Conservation (phyloP, 1,140 invertebrate genomes). For the Magallana gigas region DNA sequence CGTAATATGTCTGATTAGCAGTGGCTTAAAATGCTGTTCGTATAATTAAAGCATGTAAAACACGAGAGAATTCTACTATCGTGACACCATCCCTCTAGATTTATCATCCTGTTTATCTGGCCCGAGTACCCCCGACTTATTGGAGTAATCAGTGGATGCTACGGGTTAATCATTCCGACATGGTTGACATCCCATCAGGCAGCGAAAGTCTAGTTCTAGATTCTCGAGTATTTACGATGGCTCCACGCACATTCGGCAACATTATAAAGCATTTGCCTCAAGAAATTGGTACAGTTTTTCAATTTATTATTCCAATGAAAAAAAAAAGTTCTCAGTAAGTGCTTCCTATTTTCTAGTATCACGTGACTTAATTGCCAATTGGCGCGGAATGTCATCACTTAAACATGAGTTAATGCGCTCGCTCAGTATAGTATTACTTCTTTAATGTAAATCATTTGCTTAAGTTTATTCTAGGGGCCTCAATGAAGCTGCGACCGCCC, state of each 20-base stretch:
- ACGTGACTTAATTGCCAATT: conserved; percentile 46
- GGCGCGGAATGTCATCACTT: conserved; percentile 40
- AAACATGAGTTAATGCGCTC: conserved; percentile 38
- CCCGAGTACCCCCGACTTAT: conserved; percentile 25
- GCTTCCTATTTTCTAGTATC: conserved; percentile 38
- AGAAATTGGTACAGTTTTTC: conserved; percentile 28
- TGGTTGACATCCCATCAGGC: conserved; percentile 23
- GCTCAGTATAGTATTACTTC: conserved; percentile 15
- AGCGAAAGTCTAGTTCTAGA: conserved; percentile 37
- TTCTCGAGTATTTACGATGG: conserved; percentile 21
- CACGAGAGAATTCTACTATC: conserved; percentile 4
- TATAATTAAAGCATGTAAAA: too few relatives aligned
- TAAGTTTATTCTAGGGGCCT: conserved; percentile 39
- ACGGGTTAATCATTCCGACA: conserved; percentile 42
- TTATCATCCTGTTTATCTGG: conserved; percentile 42
- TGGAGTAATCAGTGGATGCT: conserved; percentile 33
- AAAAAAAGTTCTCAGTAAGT: not conserved
- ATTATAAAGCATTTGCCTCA: not conserved
- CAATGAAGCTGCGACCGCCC: conserved; percentile 44
- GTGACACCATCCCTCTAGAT: conserved; percentile 31
- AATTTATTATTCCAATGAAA: conserved; percentile 16
- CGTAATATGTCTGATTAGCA: too few relatives aligned
- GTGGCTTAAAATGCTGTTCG: too few relatives aligned
- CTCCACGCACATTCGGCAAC: conserved; percentile 17
- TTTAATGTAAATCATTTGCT: conserved; percentile 47